Base-by-base conservation (phyloP, 1,140 invertebrate species). In the Lepidurus apus region DNA sequence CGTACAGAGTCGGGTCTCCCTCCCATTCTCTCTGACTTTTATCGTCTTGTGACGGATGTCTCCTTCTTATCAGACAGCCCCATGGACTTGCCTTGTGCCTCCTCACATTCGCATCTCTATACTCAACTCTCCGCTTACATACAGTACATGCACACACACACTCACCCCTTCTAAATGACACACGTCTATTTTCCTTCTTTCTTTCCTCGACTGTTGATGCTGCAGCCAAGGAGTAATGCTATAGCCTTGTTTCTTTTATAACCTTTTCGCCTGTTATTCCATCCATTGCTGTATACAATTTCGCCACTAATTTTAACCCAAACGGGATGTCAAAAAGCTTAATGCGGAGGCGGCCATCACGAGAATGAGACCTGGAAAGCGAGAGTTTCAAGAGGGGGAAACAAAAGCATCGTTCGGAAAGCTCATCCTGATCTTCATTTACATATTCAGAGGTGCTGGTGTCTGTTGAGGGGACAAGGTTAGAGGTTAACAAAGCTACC, bases 11-110 rank as follows among this genome's bases (percentile, higher is more conserved):
- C 53, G 53, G 53, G 53, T 65, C 53, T 65, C 53, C 53, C 53
- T 65, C 53, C 53, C 53, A 65, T 65, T 65, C 53, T 65, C 53
- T 65, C 53, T 65, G 53, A 65, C 53, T 65, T 65, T 65, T 65
- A 65, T 65, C 53, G 53, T 65, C 53, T 65, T 65, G 53, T 65
- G 53, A 65, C 53, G 53, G 53, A 65, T 65, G 53, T 65, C 53
- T 65, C 53, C 53, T 65, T 21, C 53, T 65, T 65, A 65, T 65
- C 53, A 65, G 53, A 65, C 53, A 65, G 53, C 53, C 53, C 53
- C 53, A 17, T 65, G 53, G 53, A 65, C 53, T 65, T 65, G 53
- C 53, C 53, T 65, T 11, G 13, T 65, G 53, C 53, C 53, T 65
- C 53, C 53, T 65, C 53, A 21, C 21, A 65, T 65, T 65, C 53